Evolutionary conservation across 2,113 vertebrate species (phyloP).

Genomic region (Nanorana parkeri): DNA sequence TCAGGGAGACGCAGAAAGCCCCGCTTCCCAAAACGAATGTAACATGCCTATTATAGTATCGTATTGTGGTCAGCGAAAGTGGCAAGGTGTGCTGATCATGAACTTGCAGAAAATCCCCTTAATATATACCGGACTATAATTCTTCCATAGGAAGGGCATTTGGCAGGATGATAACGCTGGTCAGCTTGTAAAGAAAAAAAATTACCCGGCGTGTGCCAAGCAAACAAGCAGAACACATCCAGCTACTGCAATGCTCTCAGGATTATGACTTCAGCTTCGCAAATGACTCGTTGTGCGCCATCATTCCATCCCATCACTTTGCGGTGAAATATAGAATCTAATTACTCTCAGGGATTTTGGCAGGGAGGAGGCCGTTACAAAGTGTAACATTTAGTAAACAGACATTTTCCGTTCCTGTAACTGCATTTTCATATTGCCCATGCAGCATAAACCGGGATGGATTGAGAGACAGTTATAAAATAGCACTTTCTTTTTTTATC

Average conservation of each 20-base stretch:
- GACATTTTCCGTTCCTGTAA: slow-evolving; percentile 10
- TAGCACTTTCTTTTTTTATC: not conserved
- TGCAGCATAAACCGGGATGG: not conserved
- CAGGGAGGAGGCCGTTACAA: not conserved
- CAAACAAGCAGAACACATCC: not conserved
- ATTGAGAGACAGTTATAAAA: slow-evolving; percentile 35
- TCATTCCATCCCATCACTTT: slow-evolving; percentile 17
- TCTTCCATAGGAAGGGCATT: not conserved
- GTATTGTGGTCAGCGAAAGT: too few relatives aligned
- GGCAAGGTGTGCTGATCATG: too few relatives aligned
- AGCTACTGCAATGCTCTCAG: not conserved
- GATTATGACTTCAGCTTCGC: slow-evolving; percentile 19
- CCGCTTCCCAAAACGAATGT: too few relatives aligned
- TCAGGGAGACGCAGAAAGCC: too few relatives aligned
- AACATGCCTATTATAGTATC: too few relatives aligned
- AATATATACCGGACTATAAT: not conserved
- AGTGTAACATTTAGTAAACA: slow-evolving; percentile 22
- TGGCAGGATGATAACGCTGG: slow-evolving; percentile 1
- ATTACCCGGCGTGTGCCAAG: not conserved
- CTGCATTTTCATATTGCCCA: slow-evolving; percentile 15
- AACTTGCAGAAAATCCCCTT: too few relatives aligned
- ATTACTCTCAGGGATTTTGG: slow-evolving; percentile 39
- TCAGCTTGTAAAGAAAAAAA: slow-evolving; percentile 19
- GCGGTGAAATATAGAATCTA: slow-evolving; percentile 19
- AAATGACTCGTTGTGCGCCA: not conserved